These are phyloP conservation scores for Mesochorus sp. DNA, from an alignment of 2,888 invertebrate species.

Conservation along the genomic window DNA sequence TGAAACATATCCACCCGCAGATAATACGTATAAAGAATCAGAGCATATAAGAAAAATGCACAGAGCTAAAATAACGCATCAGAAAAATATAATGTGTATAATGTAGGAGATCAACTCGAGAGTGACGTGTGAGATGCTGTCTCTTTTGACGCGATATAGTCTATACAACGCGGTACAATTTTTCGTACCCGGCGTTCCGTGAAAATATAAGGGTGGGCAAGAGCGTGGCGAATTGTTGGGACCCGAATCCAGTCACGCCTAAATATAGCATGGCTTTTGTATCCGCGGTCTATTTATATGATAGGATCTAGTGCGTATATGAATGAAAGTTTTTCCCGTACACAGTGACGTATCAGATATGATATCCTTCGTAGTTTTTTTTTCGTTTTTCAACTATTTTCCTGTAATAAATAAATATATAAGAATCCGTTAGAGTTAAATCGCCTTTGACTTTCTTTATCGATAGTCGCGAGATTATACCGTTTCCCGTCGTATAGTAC, in stretches of 20 bases:
- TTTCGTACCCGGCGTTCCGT: slow-evolving; percentile 73
- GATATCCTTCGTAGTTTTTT: slow-evolving; percentile 23
- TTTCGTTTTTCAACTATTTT: too few relatives aligned
- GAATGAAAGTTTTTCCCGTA: slow-evolving; percentile 38
- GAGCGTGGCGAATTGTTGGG: slow-evolving; percentile 75
- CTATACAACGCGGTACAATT: slow-evolving; percentile 61
- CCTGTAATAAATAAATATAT: not conserved
- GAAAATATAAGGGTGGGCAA: slow-evolving; percentile 72
- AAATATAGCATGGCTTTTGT: slow-evolving; percentile 71
- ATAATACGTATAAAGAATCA: not conserved
- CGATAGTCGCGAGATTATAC: slow-evolving; percentile 36
- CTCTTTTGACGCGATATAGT: slow-evolving; percentile 27
- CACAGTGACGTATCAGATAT: slow-evolving; percentile 24
- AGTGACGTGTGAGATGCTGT: slow-evolving; percentile 38
- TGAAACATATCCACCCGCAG: slow-evolving; percentile 5
- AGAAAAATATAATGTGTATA: slow-evolving; percentile 3
- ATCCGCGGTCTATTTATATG: slow-evolving; percentile 63
- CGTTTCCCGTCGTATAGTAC: too few relatives aligned
- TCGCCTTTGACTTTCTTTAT: not conserved
- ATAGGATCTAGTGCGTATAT: slow-evolving; percentile 38
- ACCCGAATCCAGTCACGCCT: slow-evolving; percentile 75
- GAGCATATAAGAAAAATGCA: slow-evolving; percentile 19
- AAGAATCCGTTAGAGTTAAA: not conserved
- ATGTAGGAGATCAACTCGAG: slow-evolving; percentile 8
- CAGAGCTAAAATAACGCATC: slow-evolving; percentile 34